Evolutionary conservation across 2,797 vertebrate species (phyloP).

Genomic region (Anabas testudineus): DNA sequence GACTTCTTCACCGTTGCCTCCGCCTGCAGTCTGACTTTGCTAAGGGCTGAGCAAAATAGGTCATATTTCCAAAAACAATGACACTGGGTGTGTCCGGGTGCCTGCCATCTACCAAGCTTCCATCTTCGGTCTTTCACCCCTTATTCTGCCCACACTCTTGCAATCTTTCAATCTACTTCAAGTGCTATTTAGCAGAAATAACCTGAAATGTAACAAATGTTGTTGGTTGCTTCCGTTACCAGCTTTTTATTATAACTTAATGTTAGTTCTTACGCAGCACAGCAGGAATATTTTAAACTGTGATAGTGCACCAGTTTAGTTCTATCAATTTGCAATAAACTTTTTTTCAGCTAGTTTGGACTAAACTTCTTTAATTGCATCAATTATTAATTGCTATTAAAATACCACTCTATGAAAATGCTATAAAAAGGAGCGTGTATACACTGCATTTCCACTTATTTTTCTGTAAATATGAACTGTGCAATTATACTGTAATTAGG

Average conservation of each 20-base stretch:
- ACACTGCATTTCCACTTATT: not conserved
- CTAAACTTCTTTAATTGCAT: not conserved
- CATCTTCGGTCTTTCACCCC: conserved; percentile 41
- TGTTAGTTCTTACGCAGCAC: not conserved
- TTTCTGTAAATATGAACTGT: not conserved
- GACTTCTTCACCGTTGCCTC: conserved; percentile 49
- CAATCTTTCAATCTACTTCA: not conserved
- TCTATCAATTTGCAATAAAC: not conserved
- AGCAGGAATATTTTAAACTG: not conserved
- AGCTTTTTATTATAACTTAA: not conserved
- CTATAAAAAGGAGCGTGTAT: too few relatives aligned
- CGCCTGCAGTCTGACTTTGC: conserved; percentile 50
- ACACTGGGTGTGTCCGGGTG: conserved; percentile 57
- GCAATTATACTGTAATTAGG: not conserved
- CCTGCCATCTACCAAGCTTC: conserved; percentile 39
- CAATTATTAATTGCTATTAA: not conserved
- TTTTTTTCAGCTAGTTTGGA: not conserved
- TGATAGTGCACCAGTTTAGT: not conserved
- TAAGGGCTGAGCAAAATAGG: conserved; percentile 75
- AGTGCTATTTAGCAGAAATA: conserved; percentile 15
- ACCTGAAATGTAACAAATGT: conserved; percentile 25
- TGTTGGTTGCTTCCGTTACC: not conserved
- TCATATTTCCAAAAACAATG: conserved; percentile 81
- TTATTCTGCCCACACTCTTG: conserved; percentile 20
- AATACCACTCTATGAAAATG: not conserved